Evolutionary conservation across 2,888 invertebrate species (phyloP), one percentile per base, ranked within the genome.

Genomic region (Desoria tigrina): DNA sequence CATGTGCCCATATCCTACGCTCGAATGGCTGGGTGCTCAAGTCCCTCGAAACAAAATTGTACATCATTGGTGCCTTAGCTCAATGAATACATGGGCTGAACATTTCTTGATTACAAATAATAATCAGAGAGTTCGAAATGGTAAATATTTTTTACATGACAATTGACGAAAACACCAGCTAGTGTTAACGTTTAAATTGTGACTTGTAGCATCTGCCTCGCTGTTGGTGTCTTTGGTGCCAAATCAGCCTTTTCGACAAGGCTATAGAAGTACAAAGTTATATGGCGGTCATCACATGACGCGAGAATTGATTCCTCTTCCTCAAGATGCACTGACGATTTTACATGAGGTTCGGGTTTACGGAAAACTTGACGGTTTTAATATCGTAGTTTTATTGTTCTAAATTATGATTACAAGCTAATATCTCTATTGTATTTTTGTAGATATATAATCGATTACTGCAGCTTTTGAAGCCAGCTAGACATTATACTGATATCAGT

Each of bases 1-100:
- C 79, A 90, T 89, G 76, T 93, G 93, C 74, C 94, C 94, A 2
- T 92, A 93, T 79, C 90, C 92, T 9, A 92, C 94, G 55, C 83
- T 95, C 3, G 95, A 95, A 80, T 95, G 95, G 95, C 84, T 95
- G 64, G 90, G 92, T 6, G 79, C 89, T 68, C 90, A 90, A 83
- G 87, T 88, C 57, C 82, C 93, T 0, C 86, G 94, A 67, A 95
- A 94, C 81, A 90, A 94, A 79, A 85, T 92, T 56, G 93, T 92
- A 0, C 94, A 94, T 80, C 86, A 90, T 54, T 94, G 93, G 91
- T 92, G 94, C 16, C 83, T 95, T n/a, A 89, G 89, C 76, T 90
- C 90, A n/a, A 86, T 94, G 76, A 93, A 94, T 74, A 89, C 87
- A 26, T 95, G 95, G 94, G 85, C 94, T 63, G 94, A 95, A 79